Base-by-base conservation (phyloP, 2,113 vertebrate species). In the Piaya cayana region DNA sequence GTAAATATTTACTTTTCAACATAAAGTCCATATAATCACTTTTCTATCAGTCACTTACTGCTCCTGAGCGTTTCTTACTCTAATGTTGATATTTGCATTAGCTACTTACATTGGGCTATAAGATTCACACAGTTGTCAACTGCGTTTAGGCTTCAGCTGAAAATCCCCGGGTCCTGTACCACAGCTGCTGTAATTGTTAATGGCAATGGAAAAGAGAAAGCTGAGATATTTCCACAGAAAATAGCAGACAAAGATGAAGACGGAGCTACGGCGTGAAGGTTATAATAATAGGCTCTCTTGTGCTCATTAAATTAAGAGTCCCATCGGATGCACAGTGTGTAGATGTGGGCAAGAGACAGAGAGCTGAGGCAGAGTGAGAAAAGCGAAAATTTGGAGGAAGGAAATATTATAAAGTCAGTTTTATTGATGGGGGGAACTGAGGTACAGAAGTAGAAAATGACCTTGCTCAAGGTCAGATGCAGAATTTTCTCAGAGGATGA, bases 1-100 rank as follows among this genome's bases (percentile, higher is more conserved):
- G 96, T 96, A 97, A 97, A 97, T 97, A 97, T 97, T 97, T 97
- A 97, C 96, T 94, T 96, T 95, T 90, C 60, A 96, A 69, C 95
- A 88, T 97, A 78, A 95, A 96, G 96, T 97, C 93, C 94, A 93
- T 96, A 95, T 96, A 97, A 97, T 97, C 96, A 96, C 97, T 97
- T 96, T 96, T 97, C 96, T 91, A 74, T 95, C 95, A 95, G 88
- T 94, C 87, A 88, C 92, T 97, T 93, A 88, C 82, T 89, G 85
- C 94, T 95, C 90, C 93, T 89, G 74, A 96, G 93, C 92, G 95
- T 94, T 88, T 87, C 79, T 90, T 63, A 78, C 82, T 79, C 72
- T 68, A 22, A 22, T 83, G 93, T 94, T 94, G 95, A 92, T 97
- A 95, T 95, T 96, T 96, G 93, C 88, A 95, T 93, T 97, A 97